Percentiles rank a stretch among this genome's conserved stretches.
phyloP scores from a whole-genome alignment of 2,888 invertebrate genomes.

The Ophion costatus region DNA sequence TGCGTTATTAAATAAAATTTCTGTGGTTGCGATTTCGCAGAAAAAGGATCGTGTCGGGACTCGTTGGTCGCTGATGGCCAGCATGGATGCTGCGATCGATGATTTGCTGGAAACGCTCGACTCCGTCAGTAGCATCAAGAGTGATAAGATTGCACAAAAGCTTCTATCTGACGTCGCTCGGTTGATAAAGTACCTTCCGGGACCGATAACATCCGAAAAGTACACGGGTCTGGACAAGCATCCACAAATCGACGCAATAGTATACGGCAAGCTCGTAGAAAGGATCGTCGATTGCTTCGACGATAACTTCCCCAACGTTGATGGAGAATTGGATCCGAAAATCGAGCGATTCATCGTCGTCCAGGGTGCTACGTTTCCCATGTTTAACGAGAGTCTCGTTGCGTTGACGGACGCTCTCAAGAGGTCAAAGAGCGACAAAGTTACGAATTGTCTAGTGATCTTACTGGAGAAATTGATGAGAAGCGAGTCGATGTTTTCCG shows the following conservation, averaged over 20 bases:
- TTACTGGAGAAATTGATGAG: slow-evolving; percentile 85
- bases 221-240: slow-evolving; percentile 85
- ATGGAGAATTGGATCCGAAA: slow-evolving; percentile 82
- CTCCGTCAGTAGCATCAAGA: slow-evolving; percentile 79
- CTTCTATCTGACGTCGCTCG: slow-evolving; percentile 73
- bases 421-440: slow-evolving; percentile 77
- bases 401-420: slow-evolving; percentile 84
- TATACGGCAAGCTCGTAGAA: slow-evolving; percentile 85
- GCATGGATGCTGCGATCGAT: slow-evolving; percentile 75
- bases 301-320: slow-evolving; percentile 85
- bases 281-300: slow-evolving; percentile 84
- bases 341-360: slow-evolving; percentile 84
- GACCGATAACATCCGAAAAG: slow-evolving; percentile 88
- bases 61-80: slow-evolving; percentile 49
- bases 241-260: slow-evolving; percentile 82
- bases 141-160: slow-evolving; percentile 78
- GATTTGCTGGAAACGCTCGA: slow-evolving; percentile 81
- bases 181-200: slow-evolving; percentile 83
- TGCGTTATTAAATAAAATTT: background rate
- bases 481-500: slow-evolving; percentile 86
- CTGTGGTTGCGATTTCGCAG: background rate
- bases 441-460: slow-evolving; percentile 81
- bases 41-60: background rate
- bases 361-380: slow-evolving; percentile 83
- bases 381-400: slow-evolving; percentile 84